Conservation (phyloP, 2,797 vertebrate genomes). For the Coregonus suidteri region DNA sequence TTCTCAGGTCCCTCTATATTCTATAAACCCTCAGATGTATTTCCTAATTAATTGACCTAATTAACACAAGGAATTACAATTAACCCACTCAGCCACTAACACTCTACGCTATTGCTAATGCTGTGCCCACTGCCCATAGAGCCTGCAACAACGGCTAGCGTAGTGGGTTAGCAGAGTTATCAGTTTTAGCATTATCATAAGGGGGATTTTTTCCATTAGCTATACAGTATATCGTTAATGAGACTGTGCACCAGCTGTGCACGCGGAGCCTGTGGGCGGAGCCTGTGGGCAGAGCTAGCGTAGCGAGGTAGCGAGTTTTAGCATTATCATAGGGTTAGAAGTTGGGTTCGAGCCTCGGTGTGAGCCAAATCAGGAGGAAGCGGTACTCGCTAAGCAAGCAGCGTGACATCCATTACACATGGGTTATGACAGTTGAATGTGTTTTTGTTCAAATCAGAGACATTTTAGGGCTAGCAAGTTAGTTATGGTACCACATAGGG, state of each 20-base stretch:
- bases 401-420: too few species aligned
- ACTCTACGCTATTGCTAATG: background rate
- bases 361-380: too few species aligned
- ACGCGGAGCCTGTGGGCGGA: slow-evolving; percentile 32
- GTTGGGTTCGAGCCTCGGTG: too few species aligned
- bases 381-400: too few species aligned
- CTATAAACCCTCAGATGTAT: slow-evolving; percentile 62
- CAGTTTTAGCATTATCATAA: slow-evolving; percentile 36
- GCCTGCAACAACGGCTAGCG: slow-evolving; percentile 34
- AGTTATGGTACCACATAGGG: too few species aligned
- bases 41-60: slow-evolving; percentile 76
- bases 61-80: slow-evolving; percentile 68
- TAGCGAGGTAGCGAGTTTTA: background rate
- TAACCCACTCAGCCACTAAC: slow-evolving; percentile 54
- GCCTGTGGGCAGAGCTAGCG: slow-evolving; percentile 16
- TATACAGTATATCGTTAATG: background rate
- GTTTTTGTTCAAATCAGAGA: too few species aligned
- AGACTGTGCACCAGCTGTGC: background rate
- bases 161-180: slow-evolving; percentile 36
- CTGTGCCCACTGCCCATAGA: slow-evolving; percentile 5
- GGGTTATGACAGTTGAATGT: too few species aligned
- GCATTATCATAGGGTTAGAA: slow-evolving; percentile 18
- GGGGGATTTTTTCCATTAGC: background rate
- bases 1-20: slow-evolving; percentile 51
- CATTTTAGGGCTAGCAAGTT: too few species aligned